Conservation (phyloP, 2,113 vertebrate genomes). For the Lasiurus cinereus region DNA sequence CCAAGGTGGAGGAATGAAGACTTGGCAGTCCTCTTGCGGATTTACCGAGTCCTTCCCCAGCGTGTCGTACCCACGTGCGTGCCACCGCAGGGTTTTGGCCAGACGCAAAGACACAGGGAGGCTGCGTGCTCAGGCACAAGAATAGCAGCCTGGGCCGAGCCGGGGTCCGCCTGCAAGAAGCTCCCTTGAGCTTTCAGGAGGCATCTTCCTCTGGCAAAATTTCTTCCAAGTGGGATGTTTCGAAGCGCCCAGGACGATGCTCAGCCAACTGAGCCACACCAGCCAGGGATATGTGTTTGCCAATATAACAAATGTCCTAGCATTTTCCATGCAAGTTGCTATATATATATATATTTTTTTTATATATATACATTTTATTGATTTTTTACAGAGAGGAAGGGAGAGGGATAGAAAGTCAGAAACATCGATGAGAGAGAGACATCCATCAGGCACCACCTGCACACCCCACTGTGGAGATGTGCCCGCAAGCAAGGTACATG, state of each 20-base stretch:
- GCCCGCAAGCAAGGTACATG: no score
- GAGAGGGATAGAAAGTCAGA: no score
- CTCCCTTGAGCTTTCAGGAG: no score
- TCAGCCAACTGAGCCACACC: background rate
- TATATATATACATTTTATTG: no score
- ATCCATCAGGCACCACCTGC: no score
- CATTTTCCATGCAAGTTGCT: constrained; percentile 21
- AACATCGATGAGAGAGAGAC: no score
- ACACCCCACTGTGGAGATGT: no score
- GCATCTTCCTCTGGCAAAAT: no score
- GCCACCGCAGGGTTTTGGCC: background rate
- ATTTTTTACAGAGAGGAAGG: no score
- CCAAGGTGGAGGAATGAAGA: background rate
- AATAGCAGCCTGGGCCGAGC: background rate
- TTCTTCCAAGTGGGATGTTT: no score
- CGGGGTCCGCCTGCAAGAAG: background rate
- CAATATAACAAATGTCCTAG: background rate
- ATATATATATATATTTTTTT: no score
- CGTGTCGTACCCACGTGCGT: background rate
- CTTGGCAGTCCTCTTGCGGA: background rate
- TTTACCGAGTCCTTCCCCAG: constrained; percentile 20
- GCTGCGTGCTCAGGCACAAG: background rate
- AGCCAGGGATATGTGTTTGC: background rate
- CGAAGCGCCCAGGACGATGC: no score
- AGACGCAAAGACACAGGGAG: background rate